A percentile compares a stretch with the other conserved stretches of the same genome.
Evolutionary conservation across 2,888 invertebrate species (phyloP).

Genomic region (Atherix ibis): DNA sequence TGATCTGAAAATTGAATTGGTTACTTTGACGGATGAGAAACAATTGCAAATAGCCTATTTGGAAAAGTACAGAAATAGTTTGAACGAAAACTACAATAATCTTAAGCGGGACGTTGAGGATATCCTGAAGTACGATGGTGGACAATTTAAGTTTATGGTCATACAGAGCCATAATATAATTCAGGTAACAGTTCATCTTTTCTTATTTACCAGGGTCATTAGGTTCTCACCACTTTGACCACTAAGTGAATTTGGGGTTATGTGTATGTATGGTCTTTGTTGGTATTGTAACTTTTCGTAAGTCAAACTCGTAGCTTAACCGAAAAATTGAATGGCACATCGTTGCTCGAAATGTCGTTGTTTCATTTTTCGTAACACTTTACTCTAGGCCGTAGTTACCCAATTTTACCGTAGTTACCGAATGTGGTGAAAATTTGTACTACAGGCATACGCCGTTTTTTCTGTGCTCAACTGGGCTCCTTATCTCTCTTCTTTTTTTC

Average conservation of each 20-base stretch:
- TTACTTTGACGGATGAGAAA: constrained; percentile 33
- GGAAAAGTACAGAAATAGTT: constrained; percentile 33
- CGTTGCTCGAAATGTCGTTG: too few relatives aligned
- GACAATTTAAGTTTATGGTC: constrained; percentile 42
- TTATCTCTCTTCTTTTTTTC: too few relatives aligned
- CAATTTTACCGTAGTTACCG: too few relatives aligned
- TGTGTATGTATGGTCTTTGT: too few relatives aligned
- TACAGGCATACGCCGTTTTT: too few relatives aligned
- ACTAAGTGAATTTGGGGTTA: constrained; percentile 23
- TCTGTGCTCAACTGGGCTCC: too few relatives aligned
- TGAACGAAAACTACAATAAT: constrained; percentile 34
- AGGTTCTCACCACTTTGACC: not conserved
- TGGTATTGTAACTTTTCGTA: too few relatives aligned
- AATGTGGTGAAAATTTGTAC: too few relatives aligned
- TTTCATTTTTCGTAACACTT: too few relatives aligned
- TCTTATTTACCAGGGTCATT: not conserved
- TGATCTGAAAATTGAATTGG: constrained; percentile 34
- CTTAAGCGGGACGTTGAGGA: constrained; percentile 39
- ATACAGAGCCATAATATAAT: constrained; percentile 43
- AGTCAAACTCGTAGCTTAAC: too few relatives aligned
- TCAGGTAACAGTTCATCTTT: constrained; percentile 28
- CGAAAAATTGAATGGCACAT: too few relatives aligned
- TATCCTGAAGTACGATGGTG: constrained; percentile 35
- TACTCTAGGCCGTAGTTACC: too few relatives aligned
- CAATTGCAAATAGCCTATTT: constrained; percentile 35